Percentiles rank a stretch among this genome's conserved stretches.
Conservation (phyloP, 2,113 vertebrate genomes). For the Pygoscelis antarcticus region DNA sequence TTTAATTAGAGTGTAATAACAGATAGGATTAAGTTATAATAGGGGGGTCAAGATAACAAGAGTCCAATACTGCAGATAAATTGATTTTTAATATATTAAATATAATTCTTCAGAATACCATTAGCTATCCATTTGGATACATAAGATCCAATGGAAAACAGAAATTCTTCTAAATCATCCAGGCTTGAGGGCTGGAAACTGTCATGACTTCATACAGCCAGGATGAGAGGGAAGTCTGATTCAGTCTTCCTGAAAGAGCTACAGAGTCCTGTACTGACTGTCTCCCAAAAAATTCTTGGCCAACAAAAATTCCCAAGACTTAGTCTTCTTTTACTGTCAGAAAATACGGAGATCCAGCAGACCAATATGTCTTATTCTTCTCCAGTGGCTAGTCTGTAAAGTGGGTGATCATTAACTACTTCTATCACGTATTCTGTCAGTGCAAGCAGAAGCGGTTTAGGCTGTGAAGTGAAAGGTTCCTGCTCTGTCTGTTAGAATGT, state of each 20-base stretch:
- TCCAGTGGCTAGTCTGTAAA: background rate
- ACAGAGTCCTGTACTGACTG: background rate
- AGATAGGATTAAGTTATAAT: background rate
- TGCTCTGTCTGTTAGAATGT: background rate
- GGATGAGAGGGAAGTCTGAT: no score
- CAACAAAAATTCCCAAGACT: background rate
- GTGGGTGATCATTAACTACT: background rate
- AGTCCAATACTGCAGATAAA: background rate
- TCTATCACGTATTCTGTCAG: background rate
- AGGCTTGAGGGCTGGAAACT: background rate
- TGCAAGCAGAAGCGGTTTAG: background rate
- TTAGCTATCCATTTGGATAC: background rate
- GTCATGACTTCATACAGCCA: background rate
- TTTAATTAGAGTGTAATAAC: background rate
- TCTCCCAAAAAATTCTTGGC: background rate
- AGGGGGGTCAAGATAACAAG: background rate
- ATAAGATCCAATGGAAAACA: background rate
- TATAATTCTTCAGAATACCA: background rate
- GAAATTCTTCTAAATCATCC: background rate
- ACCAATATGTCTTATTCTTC: background rate
- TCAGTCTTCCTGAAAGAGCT: background rate
- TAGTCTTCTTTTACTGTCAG: background rate
- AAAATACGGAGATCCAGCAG: background rate
- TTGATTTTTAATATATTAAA: background rate
- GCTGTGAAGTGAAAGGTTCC: background rate